These are phyloP conservation scores for Ormyrus nitidulus DNA, from an alignment of 2,888 invertebrate genomes.

Conservation along the genomic window DNA sequence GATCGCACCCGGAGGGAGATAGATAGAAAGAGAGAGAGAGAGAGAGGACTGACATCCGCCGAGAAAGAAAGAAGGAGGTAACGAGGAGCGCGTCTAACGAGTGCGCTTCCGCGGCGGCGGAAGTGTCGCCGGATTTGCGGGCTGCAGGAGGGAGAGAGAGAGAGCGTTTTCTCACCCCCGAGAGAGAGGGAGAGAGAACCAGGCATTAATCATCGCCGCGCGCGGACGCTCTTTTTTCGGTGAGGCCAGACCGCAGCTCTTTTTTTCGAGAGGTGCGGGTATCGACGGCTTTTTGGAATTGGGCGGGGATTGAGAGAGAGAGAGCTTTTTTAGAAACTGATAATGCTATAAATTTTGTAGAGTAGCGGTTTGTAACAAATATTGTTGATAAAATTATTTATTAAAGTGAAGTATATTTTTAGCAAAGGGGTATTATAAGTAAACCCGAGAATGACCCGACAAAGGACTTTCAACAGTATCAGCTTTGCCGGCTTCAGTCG, in stretches of 20 bases:
- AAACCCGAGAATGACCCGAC: too few relatives aligned
- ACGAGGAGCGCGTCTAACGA: conserved; percentile 41
- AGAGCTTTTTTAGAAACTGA: too few relatives aligned
- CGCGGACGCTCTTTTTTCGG: conserved; percentile 58
- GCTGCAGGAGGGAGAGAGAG: conserved; percentile 13
- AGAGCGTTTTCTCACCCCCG: background rate
- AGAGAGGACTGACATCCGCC: background rate
- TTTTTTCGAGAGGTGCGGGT: background rate
- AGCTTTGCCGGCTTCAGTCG: too few relatives aligned
- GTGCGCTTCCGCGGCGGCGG: conserved; percentile 41
- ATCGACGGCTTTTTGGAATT: too few relatives aligned
- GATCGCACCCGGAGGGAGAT: background rate
- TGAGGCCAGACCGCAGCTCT: conserved; percentile 68
- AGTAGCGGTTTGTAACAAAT: too few relatives aligned
- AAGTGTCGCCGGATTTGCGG: conserved; percentile 34
- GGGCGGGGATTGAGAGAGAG: too few relatives aligned
- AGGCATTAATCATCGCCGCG: conserved; percentile 53
- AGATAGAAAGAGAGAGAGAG: background rate
- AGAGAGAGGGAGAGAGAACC: conserved; percentile 49
- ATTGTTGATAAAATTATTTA: too few relatives aligned
- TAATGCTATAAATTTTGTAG: too few relatives aligned
- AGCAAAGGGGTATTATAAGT: too few relatives aligned
- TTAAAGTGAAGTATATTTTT: too few relatives aligned
- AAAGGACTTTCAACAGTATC: too few relatives aligned
- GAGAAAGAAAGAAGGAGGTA: conserved; percentile 26